Base-by-base conservation (phyloP, 1,140 invertebrate genomes). In the Colletes gigas region DNA sequence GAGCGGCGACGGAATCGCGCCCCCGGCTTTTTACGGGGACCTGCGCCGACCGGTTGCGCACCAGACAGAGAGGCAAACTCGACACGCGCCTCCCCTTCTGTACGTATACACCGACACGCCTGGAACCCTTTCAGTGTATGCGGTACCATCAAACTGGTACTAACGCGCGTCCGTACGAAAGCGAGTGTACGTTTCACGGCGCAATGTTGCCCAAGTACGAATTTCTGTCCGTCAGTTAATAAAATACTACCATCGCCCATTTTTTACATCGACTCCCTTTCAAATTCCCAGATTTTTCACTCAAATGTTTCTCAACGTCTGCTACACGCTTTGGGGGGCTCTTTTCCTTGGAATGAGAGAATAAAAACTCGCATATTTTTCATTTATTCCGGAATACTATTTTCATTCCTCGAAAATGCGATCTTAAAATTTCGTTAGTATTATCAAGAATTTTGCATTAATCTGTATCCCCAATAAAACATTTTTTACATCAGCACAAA, bases 1-100 rank as follows among this genome's bases (percentile, higher is more conserved):
- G 84, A 90, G 73, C 88, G 83, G 83, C 83, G 87, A 79, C 87
- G 77, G 90, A 89, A 91, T 88, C 90, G 90, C 88, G 88, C 90
- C 89, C 88, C 85, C 89, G 90, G 89, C 89, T 91, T 91, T 90
- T 90, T 91, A 90, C 89, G 89, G 88, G 89, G 89, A 91, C 88
- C 77, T 91, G 90, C 90, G 90, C 90, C 71, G 81, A 85, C 84
- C 81, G 82, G 87, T 78, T 90, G 90, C 88, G 89, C 89, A 59
- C 21, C 62, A 6, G 7, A 5, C 55, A 47, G 55, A 17, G 54
- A 54, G 19, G 12, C 55, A 7, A 60, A 80, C 68, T 59, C 72
- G 57, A 76, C 74, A 75, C 74, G 67, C 59, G 73, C 68, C 80
- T 62, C 8, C 14, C 15, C 10, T n/a, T 14, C 14, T 78, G n/a